phyloP scores from a whole-genome alignment of 2,888 invertebrate species.

The Platycnemis pennipes region DNA sequence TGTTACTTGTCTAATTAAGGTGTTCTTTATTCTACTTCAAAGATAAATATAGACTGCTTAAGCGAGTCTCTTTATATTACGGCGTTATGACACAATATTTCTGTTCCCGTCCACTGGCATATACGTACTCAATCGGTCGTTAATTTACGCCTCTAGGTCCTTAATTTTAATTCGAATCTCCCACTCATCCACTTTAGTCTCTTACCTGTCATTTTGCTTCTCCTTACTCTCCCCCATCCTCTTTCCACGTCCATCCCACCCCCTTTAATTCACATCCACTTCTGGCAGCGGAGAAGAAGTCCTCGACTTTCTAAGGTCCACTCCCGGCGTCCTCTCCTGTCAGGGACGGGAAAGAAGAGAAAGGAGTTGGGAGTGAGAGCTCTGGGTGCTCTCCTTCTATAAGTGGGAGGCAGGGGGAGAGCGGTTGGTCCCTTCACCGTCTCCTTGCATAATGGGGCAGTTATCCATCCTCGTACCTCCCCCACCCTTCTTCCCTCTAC shows the following conservation, averaged over 20 bases:
- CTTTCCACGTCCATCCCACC: background rate
- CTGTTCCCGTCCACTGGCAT: no score
- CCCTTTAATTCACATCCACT: conserved; percentile 7
- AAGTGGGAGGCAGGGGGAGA: background rate
- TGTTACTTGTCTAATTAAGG: no score
- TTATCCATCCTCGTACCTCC: background rate
- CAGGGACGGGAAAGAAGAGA: background rate
- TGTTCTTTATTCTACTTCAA: no score
- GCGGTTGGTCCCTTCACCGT: background rate
- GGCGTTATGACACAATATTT: no score
- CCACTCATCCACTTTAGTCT: no score
- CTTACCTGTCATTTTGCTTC: background rate
- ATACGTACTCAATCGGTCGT: no score
- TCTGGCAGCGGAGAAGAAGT: background rate
- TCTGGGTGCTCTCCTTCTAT: background rate
- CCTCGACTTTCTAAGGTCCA: background rate
- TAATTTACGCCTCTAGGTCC: no score
- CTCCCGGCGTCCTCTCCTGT: background rate
- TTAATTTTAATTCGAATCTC: no score
- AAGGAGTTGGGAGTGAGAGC: background rate
- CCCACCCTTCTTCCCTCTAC: background rate
- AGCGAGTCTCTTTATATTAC: no score
- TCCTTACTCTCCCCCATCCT: background rate
- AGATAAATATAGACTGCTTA: no score
- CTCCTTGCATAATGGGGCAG: conserved; percentile 4